Percentiles rank a stretch among this genome's conserved stretches.
phyloP scores from a whole-genome alignment of 2,797 vertebrate species.

The Spatula versicolor region DNA sequence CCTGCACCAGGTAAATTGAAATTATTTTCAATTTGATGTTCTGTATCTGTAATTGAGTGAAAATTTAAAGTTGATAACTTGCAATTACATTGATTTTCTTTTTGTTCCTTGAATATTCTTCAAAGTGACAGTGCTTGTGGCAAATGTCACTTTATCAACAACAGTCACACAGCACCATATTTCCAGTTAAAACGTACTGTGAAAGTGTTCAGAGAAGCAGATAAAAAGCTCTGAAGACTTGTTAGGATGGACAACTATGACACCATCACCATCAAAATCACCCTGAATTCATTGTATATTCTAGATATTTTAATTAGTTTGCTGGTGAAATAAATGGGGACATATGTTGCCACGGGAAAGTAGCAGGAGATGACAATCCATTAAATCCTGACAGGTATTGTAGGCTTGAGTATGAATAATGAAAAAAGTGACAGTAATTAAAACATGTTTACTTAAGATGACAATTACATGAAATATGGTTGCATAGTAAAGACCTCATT shows the following conservation, averaged over 20 bases:
- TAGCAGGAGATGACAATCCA: constrained; percentile 12
- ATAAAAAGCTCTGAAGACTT: neutral
- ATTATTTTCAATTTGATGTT: constrained; percentile 55
- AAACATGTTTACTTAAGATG: constrained; percentile 79
- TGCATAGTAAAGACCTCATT: constrained; percentile 77
- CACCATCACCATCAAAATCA: neutral
- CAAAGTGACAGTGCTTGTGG: constrained; percentile 49
- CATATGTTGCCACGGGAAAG: constrained; percentile 28
- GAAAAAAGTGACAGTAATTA: constrained; percentile 74
- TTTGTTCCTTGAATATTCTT: constrained; percentile 65
- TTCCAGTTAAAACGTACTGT: neutral
- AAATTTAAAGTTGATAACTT: constrained; percentile 68
- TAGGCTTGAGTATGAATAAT: constrained; percentile 68
- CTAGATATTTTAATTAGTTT: constrained; percentile 36
- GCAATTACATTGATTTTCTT: constrained; percentile 72
- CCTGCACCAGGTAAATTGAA: constrained; percentile 20
- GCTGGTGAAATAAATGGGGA: neutral
- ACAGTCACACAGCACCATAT: constrained; percentile 5
- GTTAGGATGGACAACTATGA: neutral
- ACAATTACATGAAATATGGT: constrained; percentile 69
- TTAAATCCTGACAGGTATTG: constrained; percentile 74
- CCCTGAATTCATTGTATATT: neutral
- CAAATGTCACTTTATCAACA: constrained; percentile 51
- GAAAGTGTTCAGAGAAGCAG: neutral
- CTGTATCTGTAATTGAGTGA: constrained; percentile 48